A percentile compares a stretch with the other conserved stretches of the same genome.
Conservation (phyloP, 2,797 vertebrate species). For the Rousettus madagascariensis region DNA sequence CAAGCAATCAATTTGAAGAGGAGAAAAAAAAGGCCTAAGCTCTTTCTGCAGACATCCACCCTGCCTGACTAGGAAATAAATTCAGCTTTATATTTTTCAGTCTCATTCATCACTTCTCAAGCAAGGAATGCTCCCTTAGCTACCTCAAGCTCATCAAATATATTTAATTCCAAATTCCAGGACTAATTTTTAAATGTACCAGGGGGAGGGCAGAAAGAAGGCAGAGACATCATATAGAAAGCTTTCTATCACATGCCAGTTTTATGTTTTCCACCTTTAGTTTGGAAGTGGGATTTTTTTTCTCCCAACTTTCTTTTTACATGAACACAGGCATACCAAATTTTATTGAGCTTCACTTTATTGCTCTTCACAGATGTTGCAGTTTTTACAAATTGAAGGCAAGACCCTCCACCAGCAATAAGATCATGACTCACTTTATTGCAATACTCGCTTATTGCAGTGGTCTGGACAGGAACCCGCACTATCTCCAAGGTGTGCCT, state of each 20-base stretch:
- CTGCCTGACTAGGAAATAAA: slow-evolving; percentile 36
- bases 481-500: background rate
- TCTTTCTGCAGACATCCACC: background rate
- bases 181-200: slow-evolving; percentile 36
- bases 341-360: background rate
- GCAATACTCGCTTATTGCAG: background rate
- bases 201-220: background rate
- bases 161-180: slow-evolving; percentile 61
- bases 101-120: slow-evolving; percentile 50
- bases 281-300: background rate
- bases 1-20: slow-evolving; percentile 46
- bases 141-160: slow-evolving; percentile 34
- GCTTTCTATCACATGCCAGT: background rate
- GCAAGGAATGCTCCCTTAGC: slow-evolving; percentile 40
- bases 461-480: background rate
- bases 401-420: background rate
- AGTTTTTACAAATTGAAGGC: background rate
- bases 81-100: slow-evolving; percentile 54
- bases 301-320: slow-evolving; percentile 45
- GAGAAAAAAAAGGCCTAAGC: background rate
- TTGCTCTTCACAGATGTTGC: background rate
- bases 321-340: background rate
- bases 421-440: background rate
- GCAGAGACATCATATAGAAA: background rate
- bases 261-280: background rate